These are phyloP conservation scores for Enteromius treurensis DNA, from an alignment of 2,797 vertebrate genomes.

Conservation along the genomic window DNA sequence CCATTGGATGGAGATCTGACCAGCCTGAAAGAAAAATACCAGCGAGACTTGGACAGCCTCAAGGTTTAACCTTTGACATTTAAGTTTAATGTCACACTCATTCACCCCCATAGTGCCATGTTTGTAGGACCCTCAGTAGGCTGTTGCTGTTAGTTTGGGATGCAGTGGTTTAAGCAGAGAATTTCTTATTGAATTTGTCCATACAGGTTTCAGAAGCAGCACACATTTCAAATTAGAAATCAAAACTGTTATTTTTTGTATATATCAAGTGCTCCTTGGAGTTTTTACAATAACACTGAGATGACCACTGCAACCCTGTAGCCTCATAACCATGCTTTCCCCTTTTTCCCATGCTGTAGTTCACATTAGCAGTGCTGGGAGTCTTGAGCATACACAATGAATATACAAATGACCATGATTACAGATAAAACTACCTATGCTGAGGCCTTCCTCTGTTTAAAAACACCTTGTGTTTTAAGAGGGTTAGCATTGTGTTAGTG, in stretches of 20 bases:
- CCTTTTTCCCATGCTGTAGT: neutral
- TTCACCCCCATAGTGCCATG: neutral
- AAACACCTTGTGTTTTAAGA: conserved; percentile 6
- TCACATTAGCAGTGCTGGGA: conserved; percentile 7
- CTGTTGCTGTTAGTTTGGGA: neutral
- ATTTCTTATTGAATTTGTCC: neutral
- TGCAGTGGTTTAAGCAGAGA: conserved; percentile 16
- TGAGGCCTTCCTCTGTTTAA: neutral
- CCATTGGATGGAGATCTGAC: conserved; percentile 84
- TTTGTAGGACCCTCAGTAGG: conserved; percentile 18
- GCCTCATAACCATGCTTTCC: conserved; percentile 5
- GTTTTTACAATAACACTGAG: neutral
- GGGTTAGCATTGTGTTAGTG: conserved; percentile 7
- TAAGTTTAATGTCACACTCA: neutral
- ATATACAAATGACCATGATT: neutral
- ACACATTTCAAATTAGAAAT: neutral
- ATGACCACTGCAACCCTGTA: conserved; percentile 39
- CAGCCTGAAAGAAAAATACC: conserved; percentile 92
- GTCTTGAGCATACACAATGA: neutral
- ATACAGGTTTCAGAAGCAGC: neutral
- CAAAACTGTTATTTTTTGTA: neutral
- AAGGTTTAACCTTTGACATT: conserved; percentile 80
- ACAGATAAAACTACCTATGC: neutral
- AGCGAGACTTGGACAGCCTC: conserved; percentile 96
- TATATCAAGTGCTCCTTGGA: neutral